A percentile compares a stretch with the other conserved stretches of the same genome.
These are phyloP conservation scores for Megaleporinus macrocephalus DNA, from an alignment of 2,113 vertebrate genomes.

Conservation along the genomic window DNA sequence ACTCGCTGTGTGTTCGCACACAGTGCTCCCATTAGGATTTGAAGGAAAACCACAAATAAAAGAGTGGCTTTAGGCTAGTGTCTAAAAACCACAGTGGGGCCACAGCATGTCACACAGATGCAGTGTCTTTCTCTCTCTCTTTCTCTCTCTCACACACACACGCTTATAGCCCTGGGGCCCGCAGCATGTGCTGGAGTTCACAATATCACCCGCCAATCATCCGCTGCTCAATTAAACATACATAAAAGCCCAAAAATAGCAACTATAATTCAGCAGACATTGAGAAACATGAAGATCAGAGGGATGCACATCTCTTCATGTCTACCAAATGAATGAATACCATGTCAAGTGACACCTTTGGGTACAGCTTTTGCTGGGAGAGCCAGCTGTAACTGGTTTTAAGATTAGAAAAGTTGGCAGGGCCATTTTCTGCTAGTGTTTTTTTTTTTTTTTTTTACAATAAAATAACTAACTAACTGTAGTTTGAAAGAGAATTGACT, in stretches of 20 bases:
- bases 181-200: conserved; percentile 42
- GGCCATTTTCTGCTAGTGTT: too few relatives aligned
- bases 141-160: conserved; percentile 2
- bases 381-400: too few relatives aligned
- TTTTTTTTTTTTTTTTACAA: too few relatives aligned
- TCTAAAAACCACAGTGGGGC: conserved; percentile 46
- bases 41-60: conserved; percentile 61
- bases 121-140: not conserved
- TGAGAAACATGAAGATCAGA: not conserved
- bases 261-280: not conserved
- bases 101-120: conserved; percentile 36
- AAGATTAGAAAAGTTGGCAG: too few relatives aligned
- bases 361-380: too few relatives aligned
- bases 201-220: conserved; percentile 45
- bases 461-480: too few relatives aligned
- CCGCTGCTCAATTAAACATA: not conserved
- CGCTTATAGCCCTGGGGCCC: conserved; percentile 36
- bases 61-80: conserved; percentile 60
- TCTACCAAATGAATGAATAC: too few relatives aligned
- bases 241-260: not conserved
- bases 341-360: too few relatives aligned
- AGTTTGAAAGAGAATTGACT: too few relatives aligned
- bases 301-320: too few relatives aligned
- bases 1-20: conserved; percentile 30
- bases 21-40: conserved; percentile 59